Base-by-base conservation (phyloP, 1,140 invertebrate genomes). In the Drosophila lini region DNA sequence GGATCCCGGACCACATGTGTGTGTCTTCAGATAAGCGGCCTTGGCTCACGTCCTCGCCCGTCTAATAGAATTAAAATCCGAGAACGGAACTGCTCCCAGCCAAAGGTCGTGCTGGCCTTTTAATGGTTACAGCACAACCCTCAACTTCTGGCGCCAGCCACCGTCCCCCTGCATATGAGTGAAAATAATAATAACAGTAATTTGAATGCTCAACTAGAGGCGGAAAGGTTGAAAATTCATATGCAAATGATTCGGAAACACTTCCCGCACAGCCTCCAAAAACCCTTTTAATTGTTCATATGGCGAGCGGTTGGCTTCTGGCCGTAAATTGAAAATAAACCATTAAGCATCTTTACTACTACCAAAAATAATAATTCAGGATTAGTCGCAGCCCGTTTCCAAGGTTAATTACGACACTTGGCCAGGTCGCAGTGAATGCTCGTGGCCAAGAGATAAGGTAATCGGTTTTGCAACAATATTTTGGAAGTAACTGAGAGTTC, bases 131-230 rank as follows among this genome's bases (percentile, higher is more conserved):
- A 59, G 48, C 61, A 31, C 71, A 65, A 55, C 55, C 59, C 78
- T 63, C 44, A 60, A 60, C 50, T 65, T 8, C 25, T 28, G 25
- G 25, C 25, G 25, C 5, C 25, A 28, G 25, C 25, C 52, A 13
- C 3, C 10, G 25, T 38, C 47, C 34, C 56, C 42, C 61, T 68
- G 59, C 83, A 88, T 89, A 86, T 86, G 83, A 88, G 83, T 83
- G 83, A 86, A 88, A 88, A 86, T 86, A 88, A 88, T 86, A 86
- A 86, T 86, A 86, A 83, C 84, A 83, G 83, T 86, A 88, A 86
- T 86, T 86, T 88, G 76, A 88, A 82, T 80, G 83, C 83, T 78
- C 73, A 86, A 80, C 80, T 83, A 70, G 78, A 74, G 74, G 78
- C 81, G 63, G 55, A 74, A 67, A 80, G 78, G 78, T 85, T 78